Percentiles rank a stretch among this genome's conserved stretches.
Conservation (phyloP, 2,113 vertebrate species). For the Smithornis capensis region DNA sequence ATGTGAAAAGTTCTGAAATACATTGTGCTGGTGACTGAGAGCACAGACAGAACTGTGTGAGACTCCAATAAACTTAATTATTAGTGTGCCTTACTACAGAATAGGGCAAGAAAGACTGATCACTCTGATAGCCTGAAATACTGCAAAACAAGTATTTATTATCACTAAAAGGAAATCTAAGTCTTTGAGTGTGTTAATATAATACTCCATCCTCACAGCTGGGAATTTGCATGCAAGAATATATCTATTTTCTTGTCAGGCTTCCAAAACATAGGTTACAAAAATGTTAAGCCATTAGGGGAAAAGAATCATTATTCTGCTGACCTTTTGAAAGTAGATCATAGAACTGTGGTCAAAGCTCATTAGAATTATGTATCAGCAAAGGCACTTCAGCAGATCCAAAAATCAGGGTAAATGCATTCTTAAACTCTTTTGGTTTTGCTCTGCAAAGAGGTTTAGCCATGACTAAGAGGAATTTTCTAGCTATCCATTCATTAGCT, state of each 20-base stretch:
- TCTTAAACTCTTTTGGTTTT: neutral
- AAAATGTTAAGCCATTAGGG: neutral
- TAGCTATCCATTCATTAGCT: neutral
- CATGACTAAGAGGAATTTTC: neutral
- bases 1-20: fast-evolving
- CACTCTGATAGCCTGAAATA: neutral
- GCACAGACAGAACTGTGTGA: neutral
- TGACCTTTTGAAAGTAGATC: neutral
- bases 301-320: neutral
- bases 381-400: neutral
- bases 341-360: neutral
- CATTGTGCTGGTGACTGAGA: neutral
- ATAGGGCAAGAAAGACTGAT: neutral
- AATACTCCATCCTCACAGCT: neutral
- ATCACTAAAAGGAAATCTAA: neutral
- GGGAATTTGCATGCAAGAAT: neutral
- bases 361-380: neutral
- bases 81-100: neutral
- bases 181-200: neutral
- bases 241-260: neutral
- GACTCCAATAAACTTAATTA: neutral
- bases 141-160: neutral
- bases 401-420: neutral
- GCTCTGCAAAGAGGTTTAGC: neutral
- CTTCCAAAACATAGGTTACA: neutral